Evolutionary conservation across 2,888 invertebrate genomes (phyloP).

Genomic region (Panorpa germanica): DNA sequence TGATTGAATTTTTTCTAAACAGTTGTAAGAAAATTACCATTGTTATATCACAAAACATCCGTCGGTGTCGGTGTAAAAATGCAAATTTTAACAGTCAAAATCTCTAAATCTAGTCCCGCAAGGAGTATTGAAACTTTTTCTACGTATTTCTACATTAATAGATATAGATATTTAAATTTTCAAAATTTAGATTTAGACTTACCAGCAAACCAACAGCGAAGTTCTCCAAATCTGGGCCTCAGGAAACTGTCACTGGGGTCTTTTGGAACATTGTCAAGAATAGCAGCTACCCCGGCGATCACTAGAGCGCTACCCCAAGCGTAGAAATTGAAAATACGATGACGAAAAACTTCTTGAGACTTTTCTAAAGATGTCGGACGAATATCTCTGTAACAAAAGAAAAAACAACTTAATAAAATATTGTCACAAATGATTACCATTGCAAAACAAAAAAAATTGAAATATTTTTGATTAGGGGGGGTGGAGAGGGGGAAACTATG

Average conservation of each 20-base stretch:
- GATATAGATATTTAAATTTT: too few species aligned
- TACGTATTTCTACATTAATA: too few species aligned
- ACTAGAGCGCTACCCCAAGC: constrained; percentile 72
- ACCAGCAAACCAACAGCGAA: constrained; percentile 73
- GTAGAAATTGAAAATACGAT: constrained; percentile 63
- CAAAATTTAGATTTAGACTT: constrained; percentile 17
- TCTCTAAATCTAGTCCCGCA: too few species aligned
- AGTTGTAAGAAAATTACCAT: too few species aligned
- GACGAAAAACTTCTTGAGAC: constrained; percentile 62
- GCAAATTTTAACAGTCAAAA: too few species aligned
- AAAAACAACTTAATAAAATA: constrained; percentile 4
- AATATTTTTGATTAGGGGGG: too few species aligned
- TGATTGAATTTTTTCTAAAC: too few species aligned
- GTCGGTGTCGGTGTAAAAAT: too few species aligned
- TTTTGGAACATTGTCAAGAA: constrained; percentile 47
- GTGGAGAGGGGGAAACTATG: too few species aligned
- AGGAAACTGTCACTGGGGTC: constrained; percentile 36
- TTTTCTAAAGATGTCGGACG: constrained; percentile 70
- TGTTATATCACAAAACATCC: too few species aligned
- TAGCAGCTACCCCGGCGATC: constrained; percentile 53
- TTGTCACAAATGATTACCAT: constrained; percentile 1
- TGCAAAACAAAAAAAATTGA: too few species aligned
- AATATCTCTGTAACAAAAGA: constrained; percentile 45
- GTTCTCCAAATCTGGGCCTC: constrained; percentile 60
- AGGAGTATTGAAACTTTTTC: too few species aligned